Conservation (phyloP, 2,888 invertebrate genomes). For the Pocota personata region DNA sequence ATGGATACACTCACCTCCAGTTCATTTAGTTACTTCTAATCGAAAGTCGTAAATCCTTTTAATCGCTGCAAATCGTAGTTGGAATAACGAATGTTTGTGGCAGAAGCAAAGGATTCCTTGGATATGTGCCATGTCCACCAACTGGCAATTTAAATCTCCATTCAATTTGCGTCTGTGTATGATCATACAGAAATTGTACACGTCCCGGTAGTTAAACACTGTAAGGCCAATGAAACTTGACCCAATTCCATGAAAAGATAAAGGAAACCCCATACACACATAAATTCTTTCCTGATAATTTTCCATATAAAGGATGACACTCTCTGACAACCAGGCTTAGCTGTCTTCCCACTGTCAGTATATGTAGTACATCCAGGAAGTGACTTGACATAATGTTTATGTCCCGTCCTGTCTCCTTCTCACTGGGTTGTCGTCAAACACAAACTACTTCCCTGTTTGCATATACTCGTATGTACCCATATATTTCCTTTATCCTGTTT, state of each 20-base stretch:
- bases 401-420: conserved; percentile 24
- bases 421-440: conserved; percentile 57
- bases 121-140: not conserved
- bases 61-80: conserved; percentile 30
- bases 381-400: conserved; percentile 68
- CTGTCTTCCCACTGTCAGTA: conserved; percentile 33
- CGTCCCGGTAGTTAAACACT: conserved; percentile 8
- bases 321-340: conserved; percentile 11
- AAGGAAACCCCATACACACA: not conserved
- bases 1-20: conserved; percentile 38
- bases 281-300: conserved; percentile 25
- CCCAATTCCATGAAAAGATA: conserved; percentile 44
- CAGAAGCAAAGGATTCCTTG: not conserved
- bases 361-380: conserved; percentile 52
- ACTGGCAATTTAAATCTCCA: conserved; percentile 45
- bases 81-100: conserved; percentile 11
- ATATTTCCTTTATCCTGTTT: conserved; percentile 25
- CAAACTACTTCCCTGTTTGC: conserved; percentile 69
- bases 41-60: conserved; percentile 64
- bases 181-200: conserved; percentile 1
- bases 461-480: conserved; percentile 12
- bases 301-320: conserved; percentile 27
- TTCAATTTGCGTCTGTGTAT: conserved; percentile 7
- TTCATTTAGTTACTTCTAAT: conserved; percentile 39
- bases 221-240: conserved; percentile 68